Evolutionary conservation across 2,888 invertebrate species (phyloP).

Genomic region (Caenorhabditis zanzibari): DNA sequence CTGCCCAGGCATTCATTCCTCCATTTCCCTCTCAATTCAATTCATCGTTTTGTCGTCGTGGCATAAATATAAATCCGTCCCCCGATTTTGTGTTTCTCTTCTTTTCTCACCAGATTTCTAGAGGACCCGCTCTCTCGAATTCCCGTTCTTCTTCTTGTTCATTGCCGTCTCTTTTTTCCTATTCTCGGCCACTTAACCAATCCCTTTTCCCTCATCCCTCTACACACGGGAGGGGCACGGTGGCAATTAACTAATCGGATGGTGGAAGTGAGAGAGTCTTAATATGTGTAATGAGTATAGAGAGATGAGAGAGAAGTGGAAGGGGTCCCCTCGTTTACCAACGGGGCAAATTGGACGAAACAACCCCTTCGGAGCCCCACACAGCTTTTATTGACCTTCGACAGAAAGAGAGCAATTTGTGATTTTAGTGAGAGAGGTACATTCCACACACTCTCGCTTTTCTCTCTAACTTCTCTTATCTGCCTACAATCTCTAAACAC

Average conservation of each 20-base stretch:
- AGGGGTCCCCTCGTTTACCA: slow-evolving; percentile 29
- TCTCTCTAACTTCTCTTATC: background rate
- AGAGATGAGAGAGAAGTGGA: slow-evolving; percentile 5
- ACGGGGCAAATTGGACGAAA: slow-evolving; percentile 31
- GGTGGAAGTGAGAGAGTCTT: slow-evolving; percentile 10
- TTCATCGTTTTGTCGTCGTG: slow-evolving; percentile 26
- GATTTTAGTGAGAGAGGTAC: slow-evolving; percentile 8
- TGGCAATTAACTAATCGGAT: slow-evolving; percentile 53
- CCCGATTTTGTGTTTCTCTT: slow-evolving; percentile 23
- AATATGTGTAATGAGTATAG: background rate
- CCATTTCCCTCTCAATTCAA: slow-evolving; percentile 15
- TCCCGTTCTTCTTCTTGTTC: slow-evolving; percentile 4
- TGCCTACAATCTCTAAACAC: background rate
- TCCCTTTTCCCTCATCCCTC: slow-evolving; percentile 14
- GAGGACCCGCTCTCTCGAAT: slow-evolving; percentile 7
- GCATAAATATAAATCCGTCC: background rate
- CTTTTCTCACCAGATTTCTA: background rate
- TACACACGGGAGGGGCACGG: slow-evolving; percentile 9
- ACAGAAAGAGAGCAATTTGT: slow-evolving; percentile 30
- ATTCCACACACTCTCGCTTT: background rate
- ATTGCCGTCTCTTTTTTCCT: too few species aligned
- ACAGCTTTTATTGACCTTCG: slow-evolving; percentile 29
- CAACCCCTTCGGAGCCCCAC: background rate
- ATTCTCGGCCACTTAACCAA: slow-evolving; percentile 46
- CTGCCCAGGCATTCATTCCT: background rate